Conservation (phyloP, 2,113 vertebrate genomes). For the Gobiocypris rarus region DNA sequence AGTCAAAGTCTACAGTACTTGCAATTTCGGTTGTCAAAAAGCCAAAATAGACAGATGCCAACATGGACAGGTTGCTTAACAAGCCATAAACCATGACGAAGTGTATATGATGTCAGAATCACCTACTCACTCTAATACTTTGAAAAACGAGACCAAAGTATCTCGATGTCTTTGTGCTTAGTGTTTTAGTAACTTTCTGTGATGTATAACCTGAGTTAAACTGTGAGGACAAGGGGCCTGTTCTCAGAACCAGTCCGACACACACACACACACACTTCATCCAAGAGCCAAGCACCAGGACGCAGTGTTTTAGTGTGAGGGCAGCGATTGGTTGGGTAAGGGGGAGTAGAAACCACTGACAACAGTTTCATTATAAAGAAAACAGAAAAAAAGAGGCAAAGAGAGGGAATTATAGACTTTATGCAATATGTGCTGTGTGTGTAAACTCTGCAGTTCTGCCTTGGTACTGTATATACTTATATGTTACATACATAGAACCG, state of each 20-base stretch:
- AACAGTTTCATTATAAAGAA: slow-evolving; percentile 17
- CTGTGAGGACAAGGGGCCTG: neutral
- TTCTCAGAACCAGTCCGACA: neutral
- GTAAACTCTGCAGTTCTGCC: neutral
- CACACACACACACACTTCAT: neutral
- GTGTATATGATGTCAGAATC: slow-evolving; percentile 4
- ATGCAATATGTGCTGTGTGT: neutral
- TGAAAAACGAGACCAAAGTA: neutral
- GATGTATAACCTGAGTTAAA: neutral
- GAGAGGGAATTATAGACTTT: slow-evolving; percentile 10
- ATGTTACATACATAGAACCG: neutral
- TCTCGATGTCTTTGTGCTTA: neutral
- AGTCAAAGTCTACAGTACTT: neutral
- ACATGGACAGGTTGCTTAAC: neutral
- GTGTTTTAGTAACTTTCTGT: neutral
- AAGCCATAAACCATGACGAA: neutral
- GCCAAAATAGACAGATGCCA: neutral
- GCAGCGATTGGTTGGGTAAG: slow-evolving; percentile 33
- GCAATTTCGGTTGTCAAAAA: neutral
- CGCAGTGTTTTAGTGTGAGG: neutral
- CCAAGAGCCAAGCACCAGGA: neutral
- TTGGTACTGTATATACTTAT: neutral
- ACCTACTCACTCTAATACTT: neutral
- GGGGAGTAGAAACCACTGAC: slow-evolving; percentile 34
- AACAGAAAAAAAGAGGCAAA: neutral